Conservation (phyloP, 2,888 invertebrate species). For the Atherix ibis region DNA sequence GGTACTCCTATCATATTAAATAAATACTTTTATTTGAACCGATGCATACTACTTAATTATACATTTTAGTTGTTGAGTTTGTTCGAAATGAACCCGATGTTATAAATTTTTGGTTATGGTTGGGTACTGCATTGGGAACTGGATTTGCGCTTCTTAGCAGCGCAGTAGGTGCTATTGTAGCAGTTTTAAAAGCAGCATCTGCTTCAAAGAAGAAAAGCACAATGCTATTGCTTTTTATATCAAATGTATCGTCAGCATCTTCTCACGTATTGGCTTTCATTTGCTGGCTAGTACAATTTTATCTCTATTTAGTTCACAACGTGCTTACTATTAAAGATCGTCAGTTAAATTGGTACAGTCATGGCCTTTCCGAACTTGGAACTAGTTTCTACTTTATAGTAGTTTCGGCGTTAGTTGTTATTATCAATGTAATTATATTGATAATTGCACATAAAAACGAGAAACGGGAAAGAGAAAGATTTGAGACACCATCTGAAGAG, state of each 20-base stretch:
- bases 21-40: neutral
- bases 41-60: too few species aligned
- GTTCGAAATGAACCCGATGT: constrained; percentile 24
- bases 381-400: constrained; percentile 60
- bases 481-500: constrained; percentile 26
- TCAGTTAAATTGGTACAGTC: constrained; percentile 67
- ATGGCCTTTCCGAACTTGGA: constrained; percentile 64
- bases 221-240: constrained; percentile 25
- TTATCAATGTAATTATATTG: constrained; percentile 25
- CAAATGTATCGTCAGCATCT: constrained; percentile 41
- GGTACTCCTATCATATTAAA: constrained; percentile 38
- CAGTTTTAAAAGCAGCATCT: constrained; percentile 30
- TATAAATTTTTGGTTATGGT: constrained; percentile 30
- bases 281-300: constrained; percentile 75
- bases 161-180: constrained; percentile 29
- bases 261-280: constrained; percentile 58
- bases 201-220: constrained; percentile 26
- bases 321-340: constrained; percentile 67
- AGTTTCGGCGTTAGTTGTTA: constrained; percentile 25
- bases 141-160: constrained; percentile 28
- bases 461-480: constrained; percentile 18
- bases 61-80: too few species aligned
- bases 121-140: constrained; percentile 28
- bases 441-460: constrained; percentile 24
- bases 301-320: constrained; percentile 62